Conservation (phyloP, 92 coral and sea anemone species). For the Zoanthus sansibaricus region DNA sequence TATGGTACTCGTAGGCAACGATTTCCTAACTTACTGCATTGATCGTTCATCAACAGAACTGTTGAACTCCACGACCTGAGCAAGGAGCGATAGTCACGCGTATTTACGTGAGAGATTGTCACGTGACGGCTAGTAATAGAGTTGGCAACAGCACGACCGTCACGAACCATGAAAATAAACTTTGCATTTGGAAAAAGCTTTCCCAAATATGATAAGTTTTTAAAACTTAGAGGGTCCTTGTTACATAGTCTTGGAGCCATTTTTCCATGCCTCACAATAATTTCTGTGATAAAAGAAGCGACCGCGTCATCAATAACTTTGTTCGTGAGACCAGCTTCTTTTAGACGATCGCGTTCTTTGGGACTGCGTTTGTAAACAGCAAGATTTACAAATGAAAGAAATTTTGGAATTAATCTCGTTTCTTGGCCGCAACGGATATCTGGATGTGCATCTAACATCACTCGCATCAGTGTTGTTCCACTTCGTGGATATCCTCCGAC, state of each 20-base stretch:
- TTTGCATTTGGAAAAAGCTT: slow-evolving; percentile 87
- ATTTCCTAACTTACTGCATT: slow-evolving; percentile 69
- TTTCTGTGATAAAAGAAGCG: slow-evolving; percentile 79
- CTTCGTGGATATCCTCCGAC: slow-evolving; percentile 98
- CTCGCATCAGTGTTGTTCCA: slow-evolving; percentile 98
- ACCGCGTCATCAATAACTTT: slow-evolving; percentile 79
- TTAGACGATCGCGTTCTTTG: slow-evolving; percentile 66
- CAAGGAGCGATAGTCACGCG: slow-evolving; percentile 64
- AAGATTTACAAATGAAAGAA: slow-evolving; percentile 71
- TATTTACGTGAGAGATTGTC: slow-evolving; percentile 72
- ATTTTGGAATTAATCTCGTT: slow-evolving; percentile 89
- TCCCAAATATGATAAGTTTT: slow-evolving; percentile 83
- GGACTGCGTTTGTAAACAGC: slow-evolving; percentile 50
- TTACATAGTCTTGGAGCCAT: slow-evolving; percentile 78
- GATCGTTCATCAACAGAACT: slow-evolving; percentile 68
- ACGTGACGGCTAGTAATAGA: slow-evolving; percentile 80
- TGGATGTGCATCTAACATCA: slow-evolving; percentile 92
- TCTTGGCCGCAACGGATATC: slow-evolving; percentile 96
- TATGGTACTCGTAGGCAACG: slow-evolving; percentile 82
- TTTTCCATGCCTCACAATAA: slow-evolving; percentile 77
- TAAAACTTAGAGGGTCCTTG: slow-evolving; percentile 91
- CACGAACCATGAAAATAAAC: slow-evolving; percentile 91
- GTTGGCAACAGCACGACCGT: slow-evolving; percentile 92
- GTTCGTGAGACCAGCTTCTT: slow-evolving; percentile 85
- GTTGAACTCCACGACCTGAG: slow-evolving; percentile 79